These are phyloP conservation scores for Trichosurus vulpecula DNA, from an alignment of 2,797 vertebrate species.

Conservation along the genomic window DNA sequence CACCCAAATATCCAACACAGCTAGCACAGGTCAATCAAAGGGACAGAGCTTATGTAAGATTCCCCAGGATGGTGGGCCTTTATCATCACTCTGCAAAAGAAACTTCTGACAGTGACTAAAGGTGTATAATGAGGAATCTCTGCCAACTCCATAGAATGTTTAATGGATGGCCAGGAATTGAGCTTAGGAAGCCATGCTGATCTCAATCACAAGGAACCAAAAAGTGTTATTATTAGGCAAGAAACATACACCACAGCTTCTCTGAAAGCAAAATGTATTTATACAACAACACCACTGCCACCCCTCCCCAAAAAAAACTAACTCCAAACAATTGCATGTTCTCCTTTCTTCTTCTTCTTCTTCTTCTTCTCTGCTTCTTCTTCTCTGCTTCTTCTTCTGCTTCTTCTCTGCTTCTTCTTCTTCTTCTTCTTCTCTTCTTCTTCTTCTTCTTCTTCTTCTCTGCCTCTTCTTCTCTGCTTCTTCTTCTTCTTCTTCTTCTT, in stretches of 20 bases:
- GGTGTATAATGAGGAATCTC: background rate
- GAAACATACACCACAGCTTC: background rate
- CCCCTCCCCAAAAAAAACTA: background rate
- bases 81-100: conserved; percentile 2
- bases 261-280: background rate
- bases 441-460: too few relatives aligned
- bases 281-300: background rate
- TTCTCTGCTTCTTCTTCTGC: too few relatives aligned
- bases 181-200: background rate
- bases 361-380: too few relatives aligned
- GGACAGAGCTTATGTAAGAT: background rate
- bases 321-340: background rate
- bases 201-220: background rate
- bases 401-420: too few relatives aligned
- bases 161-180: background rate
- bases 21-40: background rate
- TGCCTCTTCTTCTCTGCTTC: too few relatives aligned
- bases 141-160: background rate
- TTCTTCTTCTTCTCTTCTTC: too few relatives aligned
- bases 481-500: too few relatives aligned
- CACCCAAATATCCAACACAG: background rate
- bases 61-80: background rate
- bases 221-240: background rate
- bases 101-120: background rate
- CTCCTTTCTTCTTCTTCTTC: too few relatives aligned